These are phyloP conservation scores for Laticauda laticaudata DNA, from an alignment of 2,113 vertebrate genomes.

Conservation along the genomic window DNA sequence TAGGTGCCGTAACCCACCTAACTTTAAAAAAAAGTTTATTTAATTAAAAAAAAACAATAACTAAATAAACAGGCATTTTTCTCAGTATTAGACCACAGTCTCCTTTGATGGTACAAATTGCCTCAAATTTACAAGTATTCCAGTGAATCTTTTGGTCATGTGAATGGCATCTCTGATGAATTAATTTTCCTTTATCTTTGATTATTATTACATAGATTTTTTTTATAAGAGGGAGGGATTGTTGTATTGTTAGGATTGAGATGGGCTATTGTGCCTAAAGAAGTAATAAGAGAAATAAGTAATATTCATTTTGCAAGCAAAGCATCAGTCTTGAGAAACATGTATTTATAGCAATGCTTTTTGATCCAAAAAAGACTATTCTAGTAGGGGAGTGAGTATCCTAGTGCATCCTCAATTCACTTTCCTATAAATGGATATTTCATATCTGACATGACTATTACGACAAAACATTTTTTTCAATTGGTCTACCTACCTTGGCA, in stretches of 20 bases:
- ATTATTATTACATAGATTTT: neutral
- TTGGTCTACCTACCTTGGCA: neutral
- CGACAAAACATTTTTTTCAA: neutral
- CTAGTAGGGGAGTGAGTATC: neutral
- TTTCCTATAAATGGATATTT: neutral
- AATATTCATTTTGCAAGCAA: neutral
- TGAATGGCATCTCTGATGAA: neutral
- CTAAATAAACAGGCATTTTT: neutral
- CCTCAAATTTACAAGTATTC: neutral
- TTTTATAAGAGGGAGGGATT: neutral
- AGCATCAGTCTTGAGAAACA: neutral
- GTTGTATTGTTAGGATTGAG: neutral
- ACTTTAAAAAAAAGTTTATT: neutral
- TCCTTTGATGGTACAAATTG: neutral
- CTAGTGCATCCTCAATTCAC: neutral
- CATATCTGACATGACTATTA: neutral
- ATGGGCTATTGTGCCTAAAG: neutral
- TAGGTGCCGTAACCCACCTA: neutral
- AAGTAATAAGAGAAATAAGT: neutral
- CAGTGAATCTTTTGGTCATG: neutral
- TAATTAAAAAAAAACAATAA: neutral
- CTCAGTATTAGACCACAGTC: neutral
- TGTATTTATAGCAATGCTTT: neutral
- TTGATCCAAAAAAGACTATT: neutral
- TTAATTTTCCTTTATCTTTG: neutral